Base-by-base conservation (phyloP, 2,888 invertebrate genomes). In the Odontocerum albicorne region DNA sequence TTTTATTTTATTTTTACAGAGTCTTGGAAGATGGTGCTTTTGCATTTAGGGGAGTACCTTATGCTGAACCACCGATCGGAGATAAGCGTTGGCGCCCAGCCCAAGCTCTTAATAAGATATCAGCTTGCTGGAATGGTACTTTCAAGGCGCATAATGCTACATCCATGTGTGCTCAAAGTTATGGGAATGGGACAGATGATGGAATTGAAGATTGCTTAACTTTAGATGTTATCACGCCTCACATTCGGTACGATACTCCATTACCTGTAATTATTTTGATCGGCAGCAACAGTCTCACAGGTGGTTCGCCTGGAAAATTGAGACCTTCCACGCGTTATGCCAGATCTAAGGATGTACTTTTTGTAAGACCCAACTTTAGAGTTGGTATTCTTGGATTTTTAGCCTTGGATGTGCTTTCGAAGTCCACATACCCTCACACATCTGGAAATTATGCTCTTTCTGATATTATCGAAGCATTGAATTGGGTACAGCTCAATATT, bases 391-490 rank as follows among this genome's bases (percentile, higher is more conserved):
- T 89, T 51, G 96, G 96, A 2, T 95, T 94, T 68, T 74, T 95
- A 43, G 86, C 94, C 0, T 73, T 87, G 3, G 85, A 87, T 53
- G 77, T 83, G 2, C 72, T 92, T 1, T 84, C 88, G 0, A 81
- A 85, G 63, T 76, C 84, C 0, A 80, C 84, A 15, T 85, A 90
- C 67, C 88, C 90, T 0, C 82, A 78, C 20, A 85, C 86, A 0
- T 90, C 92, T 0, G 93, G 93, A 21, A 94, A 94, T 70, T 93
- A 92, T 66, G 94, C 87, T 0, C 78, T 93, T 1, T 87, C 88
- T 1, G 94, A 94, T 67, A 82, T 93, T 55, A 68, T 92, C 10
- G 83, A 81, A 0, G 90, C 85, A 0, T 73, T 94, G 13, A 78
- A 84, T 55, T 94, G 93, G 93, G 83, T 93, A 1, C 80, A 89